phyloP scores from a whole-genome alignment of 2,113 vertebrate genomes.

The Leptodactylus fuscus region DNA sequence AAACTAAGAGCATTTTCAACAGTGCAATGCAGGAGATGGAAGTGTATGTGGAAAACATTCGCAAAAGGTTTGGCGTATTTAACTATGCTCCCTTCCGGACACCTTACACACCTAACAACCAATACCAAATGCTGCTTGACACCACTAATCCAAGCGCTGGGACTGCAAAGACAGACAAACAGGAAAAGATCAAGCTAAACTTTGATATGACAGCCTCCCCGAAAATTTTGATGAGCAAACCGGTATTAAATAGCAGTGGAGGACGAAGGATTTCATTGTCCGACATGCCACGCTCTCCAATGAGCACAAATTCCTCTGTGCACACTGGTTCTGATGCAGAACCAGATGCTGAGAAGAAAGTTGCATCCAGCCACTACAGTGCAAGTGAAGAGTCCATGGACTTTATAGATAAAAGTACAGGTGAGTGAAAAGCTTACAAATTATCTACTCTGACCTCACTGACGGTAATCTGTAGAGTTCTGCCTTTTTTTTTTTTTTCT shows the following conservation, averaged over 20 bases:
- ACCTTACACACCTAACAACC: constrained; percentile 95
- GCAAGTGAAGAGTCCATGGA: constrained; percentile 98
- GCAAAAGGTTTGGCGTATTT: constrained; percentile 94
- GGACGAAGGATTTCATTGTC: constrained; percentile 89
- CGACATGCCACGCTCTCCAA: constrained; percentile 94
- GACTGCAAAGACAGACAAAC: constrained; percentile 89
- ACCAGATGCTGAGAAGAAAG: constrained; percentile 91
- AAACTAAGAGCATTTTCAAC: constrained; percentile 99
- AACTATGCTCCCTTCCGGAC: constrained; percentile 97
- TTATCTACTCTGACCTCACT: no score
- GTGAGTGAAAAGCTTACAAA: constrained; percentile 66
- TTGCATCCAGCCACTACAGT: constrained; percentile 89
- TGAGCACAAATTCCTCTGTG: constrained; percentile 96
- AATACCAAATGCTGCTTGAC: constrained; percentile 95
- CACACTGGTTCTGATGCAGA: constrained; percentile 97
- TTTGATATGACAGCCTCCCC: constrained; percentile 96
- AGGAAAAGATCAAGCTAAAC: constrained; percentile 94
- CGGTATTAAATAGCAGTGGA: constrained; percentile 81
- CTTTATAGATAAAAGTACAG: constrained; percentile 86
- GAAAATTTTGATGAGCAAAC: constrained; percentile 92
- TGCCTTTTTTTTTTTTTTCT: no score
- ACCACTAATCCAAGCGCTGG: constrained; percentile 89
- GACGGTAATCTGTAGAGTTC: no score
- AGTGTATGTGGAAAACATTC: constrained; percentile 96
- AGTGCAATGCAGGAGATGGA: constrained; percentile 99